Base-by-base conservation (phyloP, 2,888 invertebrate species). In the Himalopsyche anomala region DNA sequence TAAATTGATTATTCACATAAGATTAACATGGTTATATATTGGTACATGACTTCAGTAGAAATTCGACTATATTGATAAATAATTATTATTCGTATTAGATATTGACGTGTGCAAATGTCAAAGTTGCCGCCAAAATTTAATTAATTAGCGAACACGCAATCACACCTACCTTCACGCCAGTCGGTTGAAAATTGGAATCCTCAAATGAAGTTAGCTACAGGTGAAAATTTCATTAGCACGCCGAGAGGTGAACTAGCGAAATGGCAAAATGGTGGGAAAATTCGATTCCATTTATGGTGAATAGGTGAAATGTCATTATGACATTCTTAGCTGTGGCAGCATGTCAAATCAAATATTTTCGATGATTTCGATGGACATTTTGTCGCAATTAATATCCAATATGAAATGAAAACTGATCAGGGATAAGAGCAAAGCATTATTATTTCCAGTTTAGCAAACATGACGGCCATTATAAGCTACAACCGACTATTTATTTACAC, bases 101-200 rank as follows among this genome's bases (percentile, higher is more conserved):
- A 62, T 28, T 62, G 62, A 62, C 62, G 28, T 19, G 19, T 62
- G 62, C n/a, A 62, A 62, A 19, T 62, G 62, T 62, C 62, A 62
- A n/a, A 15, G 4, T 28, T 62, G 9, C 62, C 62, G 19, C 19
- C 62, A 62, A 62, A 62, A 62, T 62, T 62, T 62, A 62, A 62
- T 62, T 62, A 62, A 9, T n/a, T n/a, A n/a, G n/a, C 2, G 62
- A 62, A 62, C 19, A 11, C 62, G 62, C 62, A 19, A 19, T 62
- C 62, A 8, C 62, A 19, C 28, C 62, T 62, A n/a, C n/a, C 62
- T 62, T 62, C 62, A 28, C 62, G 62, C 8, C 62, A 62, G 11
- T 62, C n/a, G 62, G 28, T 62, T 62, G n/a, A 28, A 62, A 62
- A 62, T 62, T 62, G 62, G 62, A 62, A 62, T 19, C 62, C 62